Evolutionary conservation across 2,888 invertebrate species (phyloP).

Genomic region (Drosophila neotestacea): DNA sequence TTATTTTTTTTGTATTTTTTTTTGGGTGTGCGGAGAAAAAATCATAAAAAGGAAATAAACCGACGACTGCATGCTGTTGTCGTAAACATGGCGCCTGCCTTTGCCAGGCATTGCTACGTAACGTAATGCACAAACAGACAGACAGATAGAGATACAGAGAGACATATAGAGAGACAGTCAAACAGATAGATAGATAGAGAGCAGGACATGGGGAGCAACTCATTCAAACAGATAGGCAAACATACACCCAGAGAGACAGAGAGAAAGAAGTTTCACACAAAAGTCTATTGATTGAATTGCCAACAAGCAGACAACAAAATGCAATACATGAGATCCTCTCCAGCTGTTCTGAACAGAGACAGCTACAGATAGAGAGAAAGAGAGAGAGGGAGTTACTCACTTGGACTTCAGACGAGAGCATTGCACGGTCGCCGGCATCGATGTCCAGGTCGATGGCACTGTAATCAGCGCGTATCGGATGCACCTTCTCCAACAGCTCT

Average conservation of each 20-base stretch:
- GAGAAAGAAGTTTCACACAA: conserved; percentile 58
- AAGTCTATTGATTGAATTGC: conserved; percentile 80
- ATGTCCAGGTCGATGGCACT: conserved; percentile 86
- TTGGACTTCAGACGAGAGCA: conserved; percentile 86
- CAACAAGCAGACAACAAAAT: conserved; percentile 43
- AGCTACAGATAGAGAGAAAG: background rate
- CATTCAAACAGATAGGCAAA: conserved; percentile 40
- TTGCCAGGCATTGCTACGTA: conserved; percentile 57
- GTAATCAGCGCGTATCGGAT: conserved; percentile 87
- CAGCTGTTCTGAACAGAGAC: conserved; percentile 15
- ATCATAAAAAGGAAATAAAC: conserved; percentile 74
- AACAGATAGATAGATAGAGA: conserved; percentile 3
- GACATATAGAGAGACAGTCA: conserved; percentile 21
- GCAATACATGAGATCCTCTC: conserved; percentile 31
- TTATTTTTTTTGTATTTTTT: background rate
- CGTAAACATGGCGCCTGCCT: conserved; percentile 75
- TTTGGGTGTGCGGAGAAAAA: conserved; percentile 42
- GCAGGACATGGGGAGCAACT: conserved; percentile 28
- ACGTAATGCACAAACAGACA: conserved; percentile 59
- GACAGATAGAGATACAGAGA: conserved; percentile 25
- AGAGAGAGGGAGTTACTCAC: conserved; percentile 82
- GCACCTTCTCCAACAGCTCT: conserved; percentile 86
- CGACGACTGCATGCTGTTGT: conserved; percentile 74
- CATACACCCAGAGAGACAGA: conserved; percentile 26
- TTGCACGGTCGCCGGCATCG: conserved; percentile 83